Base-by-base conservation (phyloP, 2,113 vertebrate genomes). In the Nyctereutes procyonoides region DNA sequence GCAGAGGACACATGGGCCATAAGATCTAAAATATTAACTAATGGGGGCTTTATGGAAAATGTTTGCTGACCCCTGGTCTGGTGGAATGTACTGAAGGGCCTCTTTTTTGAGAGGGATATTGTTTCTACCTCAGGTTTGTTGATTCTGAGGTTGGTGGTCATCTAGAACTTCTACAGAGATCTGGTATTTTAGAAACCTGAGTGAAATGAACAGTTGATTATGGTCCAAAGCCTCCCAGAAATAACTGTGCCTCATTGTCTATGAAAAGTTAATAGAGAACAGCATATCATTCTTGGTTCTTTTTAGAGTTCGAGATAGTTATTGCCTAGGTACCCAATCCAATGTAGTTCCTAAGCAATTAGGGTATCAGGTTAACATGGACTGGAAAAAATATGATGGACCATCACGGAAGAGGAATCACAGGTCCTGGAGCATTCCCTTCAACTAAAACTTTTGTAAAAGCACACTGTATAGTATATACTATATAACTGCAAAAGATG, bases 171-270 rank as follows among this genome's bases (percentile, higher is more conserved):
- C 28, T 80, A 67, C 6, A 87, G 48, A 62, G 32, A 92, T 43
- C 28, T 80, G 24, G 74, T 8, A 71, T 55, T 88, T 97, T 48
- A 88, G 58, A 96, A 63, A 53, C 19, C 3, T 35, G 30, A 63
- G 86, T 88, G 48, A 95, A 89, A 56, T 79, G 73, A 88, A n/a
- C 10, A 60, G 74, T 43, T 91, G 76, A 12, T 73, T 87, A 90
- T 67, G 69, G 17, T 90, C 53, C 12, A 89, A 93, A 94, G 22
- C 4, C 30, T 93, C 77, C 51, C 26, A 32, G 15, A 56, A 74
- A 63, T 15, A 8, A 88, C 30, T 55, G 24, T 58, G 1, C 15
- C n/a, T 48, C 19, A 38, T 69, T 79, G 82, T 69, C 60, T 63
- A 43, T 58, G 76, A 84, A 90, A 88, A 85, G 11, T 60, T 93